Evolutionary conservation across 2,113 vertebrate genomes (phyloP), one percentile per base, ranked within the genome.

Genomic region (Nerophis lumbriciformis): DNA sequence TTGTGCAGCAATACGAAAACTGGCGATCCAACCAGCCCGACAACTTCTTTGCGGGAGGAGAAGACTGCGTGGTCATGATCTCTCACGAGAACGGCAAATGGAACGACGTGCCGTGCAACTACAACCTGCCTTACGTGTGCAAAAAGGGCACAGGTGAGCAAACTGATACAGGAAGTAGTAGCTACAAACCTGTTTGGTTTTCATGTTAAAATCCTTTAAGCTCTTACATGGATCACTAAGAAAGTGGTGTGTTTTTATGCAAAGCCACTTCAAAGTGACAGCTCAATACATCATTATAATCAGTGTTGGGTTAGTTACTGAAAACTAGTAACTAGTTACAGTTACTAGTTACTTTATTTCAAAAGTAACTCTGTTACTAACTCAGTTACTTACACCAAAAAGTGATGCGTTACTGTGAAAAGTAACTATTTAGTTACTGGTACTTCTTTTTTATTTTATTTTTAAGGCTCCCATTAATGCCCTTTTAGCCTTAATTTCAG

Each of bases 71-170:
- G 83, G 96, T 99, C 51, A 93, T 95, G 90, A 95, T 98, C 66
- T 93, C 94, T 1, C 96, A 96, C 3, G 94, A 97, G 86, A 94
- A 92, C 0, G 94, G 94, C 57, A 96, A 93, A 75, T 99, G 96
- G 96, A 99, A 97, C 0, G 96, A 99, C 0, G 96, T 99, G 14
- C 96, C 96, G 62, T 99, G 96, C 89, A 99, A 98, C 91, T 99
- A 99, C 90, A 98, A 98, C 75, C 92, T 99, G 81, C 95, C 96
- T 59, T 99, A 98, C 14, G 91, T 98, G 88, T 99, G 96, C 90
- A 98, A 99, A 90, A 99, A 98, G 61, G 94, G 95, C 87, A 97
- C 96, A 91, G 96, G 96, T 98, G 88, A 68, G 85, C 9, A 42
- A 7, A 37, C 0, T 28, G 28, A 28, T 28, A 28, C 28, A 55